Evolutionary conservation across 2,113 vertebrate genomes (phyloP).

Genomic region (Canis aureus): DNA sequence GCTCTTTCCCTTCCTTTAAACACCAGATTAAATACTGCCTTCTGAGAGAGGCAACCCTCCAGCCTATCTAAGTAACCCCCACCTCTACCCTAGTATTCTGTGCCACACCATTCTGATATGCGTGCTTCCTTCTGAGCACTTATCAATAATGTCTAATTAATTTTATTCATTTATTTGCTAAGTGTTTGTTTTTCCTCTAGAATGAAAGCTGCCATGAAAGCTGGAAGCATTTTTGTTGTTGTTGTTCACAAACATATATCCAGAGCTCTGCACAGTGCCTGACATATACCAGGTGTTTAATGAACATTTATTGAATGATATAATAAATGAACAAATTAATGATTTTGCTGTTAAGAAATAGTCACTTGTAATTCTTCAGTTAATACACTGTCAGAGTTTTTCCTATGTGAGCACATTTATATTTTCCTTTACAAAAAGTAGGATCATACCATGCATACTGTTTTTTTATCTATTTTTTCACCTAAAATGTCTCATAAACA

Average conservation of each 20-base stretch:
- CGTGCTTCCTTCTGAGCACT: neutral
- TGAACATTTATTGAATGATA: neutral
- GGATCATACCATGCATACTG: neutral
- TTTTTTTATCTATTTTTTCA: neutral
- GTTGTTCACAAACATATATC: too few relatives aligned
- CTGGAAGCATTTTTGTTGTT: neutral
- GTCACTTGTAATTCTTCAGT: neutral
- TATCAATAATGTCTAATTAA: neutral
- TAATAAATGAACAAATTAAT: neutral
- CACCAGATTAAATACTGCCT: neutral
- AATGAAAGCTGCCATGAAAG: neutral
- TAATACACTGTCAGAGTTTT: neutral
- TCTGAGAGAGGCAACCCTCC: neutral
- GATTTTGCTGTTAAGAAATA: neutral
- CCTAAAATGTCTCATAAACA: slow-evolving; percentile 6
- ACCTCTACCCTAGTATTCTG: too few relatives aligned
- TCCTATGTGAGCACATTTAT: neutral
- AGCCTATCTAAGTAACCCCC: neutral
- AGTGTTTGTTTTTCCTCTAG: neutral
- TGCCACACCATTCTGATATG: neutral
- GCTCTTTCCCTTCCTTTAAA: neutral
- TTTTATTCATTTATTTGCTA: neutral
- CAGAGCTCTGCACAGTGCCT: too few relatives aligned
- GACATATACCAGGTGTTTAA: neutral
- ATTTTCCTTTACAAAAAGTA: neutral